phyloP scores from a whole-genome alignment of 2,888 invertebrate species.

The Pseudococcus viburni region DNA sequence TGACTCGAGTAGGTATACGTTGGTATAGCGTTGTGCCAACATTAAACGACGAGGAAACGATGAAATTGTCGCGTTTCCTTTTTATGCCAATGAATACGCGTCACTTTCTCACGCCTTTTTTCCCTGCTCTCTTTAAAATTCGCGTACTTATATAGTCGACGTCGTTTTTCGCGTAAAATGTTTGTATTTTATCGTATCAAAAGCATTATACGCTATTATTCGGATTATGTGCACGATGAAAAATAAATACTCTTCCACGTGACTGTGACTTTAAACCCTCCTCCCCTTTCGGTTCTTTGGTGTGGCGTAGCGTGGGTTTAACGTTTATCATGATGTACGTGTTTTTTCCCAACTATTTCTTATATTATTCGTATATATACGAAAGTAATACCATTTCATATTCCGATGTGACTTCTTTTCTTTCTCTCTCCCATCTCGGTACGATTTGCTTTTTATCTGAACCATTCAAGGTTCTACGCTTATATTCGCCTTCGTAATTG shows the following conservation, averaged over 20 bases:
- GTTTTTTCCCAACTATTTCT: conserved; percentile 10
- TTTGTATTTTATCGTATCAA: conserved; percentile 17
- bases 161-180: conserved; percentile 27
- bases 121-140: background rate
- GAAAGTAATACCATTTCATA: conserved; percentile 18
- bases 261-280: too few species aligned
- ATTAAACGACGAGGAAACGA: conserved; percentile 23
- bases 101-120: conserved; percentile 29
- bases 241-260: conserved; percentile 33
- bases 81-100: conserved; percentile 21
- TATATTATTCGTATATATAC: conserved; percentile 7
- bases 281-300: background rate
- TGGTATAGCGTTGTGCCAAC: background rate
- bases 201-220: conserved; percentile 50
- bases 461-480: background rate
- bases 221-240: conserved; percentile 25
- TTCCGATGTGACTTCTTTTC: background rate
- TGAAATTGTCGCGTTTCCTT: conserved; percentile 25
- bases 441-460: conserved; percentile 23
- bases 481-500: conserved; percentile 19
- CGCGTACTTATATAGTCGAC: conserved; percentile 11
- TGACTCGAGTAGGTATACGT: background rate
- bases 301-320: background rate
- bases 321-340: conserved; percentile 52
- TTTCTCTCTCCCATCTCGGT: background rate